Evolutionary conservation across 92 coral and sea anemone species (phyloP).

Genomic region (Paragorgia papillata): DNA sequence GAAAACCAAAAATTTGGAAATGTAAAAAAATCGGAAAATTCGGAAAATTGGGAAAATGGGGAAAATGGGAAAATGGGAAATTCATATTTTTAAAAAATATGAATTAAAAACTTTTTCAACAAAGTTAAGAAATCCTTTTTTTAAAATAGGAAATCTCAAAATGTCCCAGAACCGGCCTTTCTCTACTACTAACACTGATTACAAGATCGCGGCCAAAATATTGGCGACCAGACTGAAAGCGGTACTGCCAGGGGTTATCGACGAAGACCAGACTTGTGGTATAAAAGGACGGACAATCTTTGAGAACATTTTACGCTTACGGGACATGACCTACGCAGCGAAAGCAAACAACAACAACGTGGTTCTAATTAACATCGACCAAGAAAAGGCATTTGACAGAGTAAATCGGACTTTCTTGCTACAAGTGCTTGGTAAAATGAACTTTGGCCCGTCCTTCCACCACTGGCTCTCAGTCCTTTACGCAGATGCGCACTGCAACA

Average conservation of each 20-base stretch:
- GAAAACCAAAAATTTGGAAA: too few relatives aligned
- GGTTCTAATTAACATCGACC: slow-evolving; percentile 13
- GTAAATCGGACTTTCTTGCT: slow-evolving; percentile 17
- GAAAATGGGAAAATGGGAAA: too few relatives aligned
- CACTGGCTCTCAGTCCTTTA: slow-evolving; percentile 19
- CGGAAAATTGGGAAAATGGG: too few relatives aligned
- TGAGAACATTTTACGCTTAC: neutral
- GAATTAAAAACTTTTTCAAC: too few relatives aligned
- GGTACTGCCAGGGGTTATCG: slow-evolving; percentile 22
- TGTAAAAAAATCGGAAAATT: too few relatives aligned
- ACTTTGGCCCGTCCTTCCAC: slow-evolving; percentile 30
- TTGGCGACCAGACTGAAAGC: neutral
- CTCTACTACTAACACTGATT: slow-evolving; percentile 28
- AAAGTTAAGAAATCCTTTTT: too few relatives aligned
- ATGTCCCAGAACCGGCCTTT: too few relatives aligned
- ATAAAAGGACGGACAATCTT: slow-evolving; percentile 6
- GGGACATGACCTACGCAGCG: neutral
- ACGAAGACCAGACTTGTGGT: slow-evolving; percentile 39
- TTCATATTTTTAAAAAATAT: too few relatives aligned
- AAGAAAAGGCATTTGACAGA: slow-evolving; percentile 40
- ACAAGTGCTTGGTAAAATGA: neutral
- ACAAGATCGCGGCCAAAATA: slow-evolving; percentile 26
- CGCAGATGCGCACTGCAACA: neutral
- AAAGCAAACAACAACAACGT: neutral
- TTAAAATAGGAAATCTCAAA: too few relatives aligned